A percentile compares a stretch with the other conserved stretches of the same genome.
Evolutionary conservation across 2,113 vertebrate species (phyloP).

Genomic region (Cyprinus carpio): DNA sequence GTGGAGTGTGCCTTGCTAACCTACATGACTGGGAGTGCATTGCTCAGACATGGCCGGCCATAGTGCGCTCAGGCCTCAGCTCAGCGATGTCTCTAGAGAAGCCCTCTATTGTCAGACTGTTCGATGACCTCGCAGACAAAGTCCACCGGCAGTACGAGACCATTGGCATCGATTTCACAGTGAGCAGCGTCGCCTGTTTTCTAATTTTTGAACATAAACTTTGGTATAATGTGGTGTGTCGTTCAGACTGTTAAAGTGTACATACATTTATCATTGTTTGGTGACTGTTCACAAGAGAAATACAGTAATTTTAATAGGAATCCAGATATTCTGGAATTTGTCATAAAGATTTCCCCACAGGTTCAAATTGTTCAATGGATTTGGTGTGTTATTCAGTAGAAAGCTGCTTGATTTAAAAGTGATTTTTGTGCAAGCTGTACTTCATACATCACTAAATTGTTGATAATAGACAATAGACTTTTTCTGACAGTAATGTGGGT

Average conservation of each 20-base stretch:
- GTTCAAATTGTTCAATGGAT: neutral
- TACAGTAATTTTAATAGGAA: neutral
- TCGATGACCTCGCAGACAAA: constrained; percentile 92
- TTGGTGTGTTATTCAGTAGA: neutral
- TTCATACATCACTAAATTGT: neutral
- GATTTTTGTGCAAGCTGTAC: neutral
- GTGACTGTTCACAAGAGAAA: neutral
- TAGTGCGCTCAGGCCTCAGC: constrained; percentile 91
- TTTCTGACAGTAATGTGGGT: neutral
- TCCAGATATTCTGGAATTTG: neutral
- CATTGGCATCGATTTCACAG: constrained; percentile 88
- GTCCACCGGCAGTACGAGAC: constrained; percentile 95
- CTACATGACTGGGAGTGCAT: constrained; percentile 94
- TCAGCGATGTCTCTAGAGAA: constrained; percentile 91
- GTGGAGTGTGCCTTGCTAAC: constrained; percentile 84
- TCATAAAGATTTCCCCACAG: neutral
- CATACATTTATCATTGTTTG: neutral
- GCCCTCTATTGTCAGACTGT: constrained; percentile 88
- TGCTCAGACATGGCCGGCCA: constrained; percentile 89
- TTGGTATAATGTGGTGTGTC: neutral
- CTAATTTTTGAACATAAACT: neutral
- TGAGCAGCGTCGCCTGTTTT: constrained; percentile 69
- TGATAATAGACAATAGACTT: neutral
- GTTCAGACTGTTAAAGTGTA: neutral
- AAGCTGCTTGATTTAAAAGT: neutral